phyloP scores from a whole-genome alignment of 1,140 invertebrate genomes.

The Meloidogyne floridensis region DNA sequence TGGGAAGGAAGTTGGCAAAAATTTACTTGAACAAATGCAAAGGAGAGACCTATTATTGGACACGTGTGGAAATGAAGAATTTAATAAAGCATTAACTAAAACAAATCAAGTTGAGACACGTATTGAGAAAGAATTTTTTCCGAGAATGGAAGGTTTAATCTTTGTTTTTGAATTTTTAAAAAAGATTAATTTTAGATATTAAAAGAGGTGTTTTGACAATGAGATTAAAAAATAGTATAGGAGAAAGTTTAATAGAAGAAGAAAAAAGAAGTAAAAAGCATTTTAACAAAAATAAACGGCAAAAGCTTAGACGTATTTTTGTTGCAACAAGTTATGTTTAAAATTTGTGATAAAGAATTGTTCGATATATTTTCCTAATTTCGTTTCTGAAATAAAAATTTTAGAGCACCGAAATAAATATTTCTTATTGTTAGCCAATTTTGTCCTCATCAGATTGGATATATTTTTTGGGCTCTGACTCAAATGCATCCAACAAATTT shows the following conservation, averaged over 20 bases:
- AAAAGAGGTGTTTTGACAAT: neutral
- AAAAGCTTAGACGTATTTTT: slow-evolving; percentile 38
- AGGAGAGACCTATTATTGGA: slow-evolving; percentile 11
- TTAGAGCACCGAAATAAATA: no score
- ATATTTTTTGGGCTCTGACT: no score
- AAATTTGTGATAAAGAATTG: neutral
- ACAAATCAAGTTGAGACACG: neutral
- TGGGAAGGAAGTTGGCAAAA: slow-evolving; percentile 5
- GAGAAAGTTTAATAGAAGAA: neutral
- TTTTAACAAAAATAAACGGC: slow-evolving; percentile 39
- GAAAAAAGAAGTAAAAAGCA: slow-evolving; percentile 29
- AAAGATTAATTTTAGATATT: neutral
- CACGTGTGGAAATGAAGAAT: neutral
- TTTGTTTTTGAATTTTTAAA: neutral
- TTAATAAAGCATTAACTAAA: neutral
- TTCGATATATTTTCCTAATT: neutral
- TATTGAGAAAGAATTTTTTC: slow-evolving; percentile 17
- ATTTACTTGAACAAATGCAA: slow-evolving; percentile 16
- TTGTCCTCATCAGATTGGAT: no score
- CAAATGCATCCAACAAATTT: no score
- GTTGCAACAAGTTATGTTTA: neutral
- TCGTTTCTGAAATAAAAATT: neutral
- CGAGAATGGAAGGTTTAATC: neutral
- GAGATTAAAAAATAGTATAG: neutral
- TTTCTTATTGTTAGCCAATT: no score